Conservation (phyloP, 2,888 invertebrate species). For the Acanthosepion pharaonis region DNA sequence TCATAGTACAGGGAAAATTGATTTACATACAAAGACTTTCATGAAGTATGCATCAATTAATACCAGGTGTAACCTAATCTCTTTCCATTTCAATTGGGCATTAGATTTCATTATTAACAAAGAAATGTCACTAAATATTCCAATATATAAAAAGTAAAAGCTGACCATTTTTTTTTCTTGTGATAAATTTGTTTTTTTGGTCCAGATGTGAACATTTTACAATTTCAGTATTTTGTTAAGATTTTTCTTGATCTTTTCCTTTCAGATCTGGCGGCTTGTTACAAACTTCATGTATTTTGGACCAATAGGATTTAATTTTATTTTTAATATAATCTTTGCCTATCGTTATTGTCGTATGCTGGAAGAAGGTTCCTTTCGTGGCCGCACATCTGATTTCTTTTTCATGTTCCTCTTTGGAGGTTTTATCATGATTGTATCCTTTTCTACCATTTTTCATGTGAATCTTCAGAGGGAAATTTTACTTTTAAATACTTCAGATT, state of each 20-base stretch:
- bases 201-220: too few relatives aligned
- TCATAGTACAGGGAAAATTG: too few relatives aligned
- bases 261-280: slow-evolving; percentile 92
- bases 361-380: slow-evolving; percentile 97
- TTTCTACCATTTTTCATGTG: slow-evolving; percentile 50
- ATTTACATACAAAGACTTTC: too few relatives aligned
- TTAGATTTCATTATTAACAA: too few relatives aligned
- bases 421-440: slow-evolving; percentile 86
- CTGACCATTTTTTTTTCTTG: too few relatives aligned
- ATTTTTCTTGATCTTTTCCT: slow-evolving; percentile 46
- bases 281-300: slow-evolving; percentile 99
- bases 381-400: slow-evolving; percentile 96
- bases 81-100: too few relatives aligned
- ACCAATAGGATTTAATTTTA: slow-evolving; percentile 97
- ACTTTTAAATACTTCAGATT: background rate
- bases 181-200: too few relatives aligned
- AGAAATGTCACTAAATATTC: too few relatives aligned
- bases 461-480: background rate
- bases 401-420: slow-evolving; percentile 97
- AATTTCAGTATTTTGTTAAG: too few relatives aligned
- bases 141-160: too few relatives aligned
- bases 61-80: too few relatives aligned
- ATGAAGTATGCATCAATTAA: too few relatives aligned
- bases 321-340: slow-evolving; percentile 99
- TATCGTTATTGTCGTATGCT: slow-evolving; percentile 99